Evolutionary conservation across 1,140 invertebrate species (phyloP).

Genomic region (Pogonomyrmex californicus): DNA sequence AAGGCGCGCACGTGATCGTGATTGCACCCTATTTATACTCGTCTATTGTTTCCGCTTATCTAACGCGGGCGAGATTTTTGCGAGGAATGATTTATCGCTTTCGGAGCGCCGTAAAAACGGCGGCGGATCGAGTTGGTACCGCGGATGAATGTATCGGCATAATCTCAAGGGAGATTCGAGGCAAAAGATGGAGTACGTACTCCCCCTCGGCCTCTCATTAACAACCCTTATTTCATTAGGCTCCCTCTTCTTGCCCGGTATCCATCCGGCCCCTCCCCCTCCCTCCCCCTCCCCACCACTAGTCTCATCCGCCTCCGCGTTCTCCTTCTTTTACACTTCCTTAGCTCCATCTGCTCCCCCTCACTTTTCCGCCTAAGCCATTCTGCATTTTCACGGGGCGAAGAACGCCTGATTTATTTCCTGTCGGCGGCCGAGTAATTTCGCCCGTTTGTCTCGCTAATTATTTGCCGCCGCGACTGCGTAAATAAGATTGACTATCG

Average conservation of each 20-base stretch:
- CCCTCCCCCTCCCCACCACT: no score
- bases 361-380: conserved; percentile 55
- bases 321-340: conserved; percentile 52
- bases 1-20: conserved; percentile 30
- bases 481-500: conserved; percentile 71
- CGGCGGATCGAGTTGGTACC: conserved; percentile 15
- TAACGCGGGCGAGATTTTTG: conserved; percentile 17
- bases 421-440: conserved; percentile 78
- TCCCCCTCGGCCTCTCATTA: conserved; percentile 78
- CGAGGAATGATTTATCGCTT: conserved; percentile 42
- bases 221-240: conserved; percentile 82
- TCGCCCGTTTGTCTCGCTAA: conserved; percentile 80
- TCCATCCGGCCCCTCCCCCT: not conserved
- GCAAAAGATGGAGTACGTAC: conserved; percentile 55
- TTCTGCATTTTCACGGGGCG: conserved; percentile 65
- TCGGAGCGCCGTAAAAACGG: conserved; percentile 12
- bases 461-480: conserved; percentile 76
- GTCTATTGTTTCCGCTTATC: conserved; percentile 37
- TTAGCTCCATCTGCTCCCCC: conserved; percentile 43
- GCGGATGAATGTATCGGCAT: conserved; percentile 72
- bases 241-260: conserved; percentile 53
- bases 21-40: conserved; percentile 28
- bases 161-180: conserved; percentile 69
- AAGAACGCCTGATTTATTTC: conserved; percentile 79
- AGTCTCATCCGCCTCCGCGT: not conserved